A percentile compares a stretch with the other conserved stretches of the same genome.
These are phyloP conservation scores for Conomelus anceps DNA, from an alignment of 2,888 invertebrate species.

Conservation along the genomic window DNA sequence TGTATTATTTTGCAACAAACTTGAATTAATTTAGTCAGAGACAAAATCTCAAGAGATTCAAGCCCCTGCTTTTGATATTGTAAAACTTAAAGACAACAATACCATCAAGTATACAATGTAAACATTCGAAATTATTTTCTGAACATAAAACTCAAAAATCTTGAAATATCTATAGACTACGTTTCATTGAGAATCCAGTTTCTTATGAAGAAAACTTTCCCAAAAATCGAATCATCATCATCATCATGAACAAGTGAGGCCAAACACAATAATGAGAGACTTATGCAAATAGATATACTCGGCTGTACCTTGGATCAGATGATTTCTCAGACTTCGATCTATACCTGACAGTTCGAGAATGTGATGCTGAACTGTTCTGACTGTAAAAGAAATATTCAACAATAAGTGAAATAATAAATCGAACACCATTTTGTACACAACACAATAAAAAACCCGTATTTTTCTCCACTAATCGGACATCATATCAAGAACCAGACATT, in stretches of 20 bases:
- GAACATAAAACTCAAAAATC: no score
- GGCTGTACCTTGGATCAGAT: slow-evolving; percentile 12
- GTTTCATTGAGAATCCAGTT: neutral
- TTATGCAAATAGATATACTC: neutral
- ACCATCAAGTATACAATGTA: no score
- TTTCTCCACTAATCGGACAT: neutral
- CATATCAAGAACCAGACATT: no score
- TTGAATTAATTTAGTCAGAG: no score
- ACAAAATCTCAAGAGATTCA: no score
- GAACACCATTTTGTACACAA: neutral
- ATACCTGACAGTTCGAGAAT: slow-evolving; percentile 25
- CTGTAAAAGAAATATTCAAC: slow-evolving; percentile 10
- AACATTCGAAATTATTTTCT: no score
- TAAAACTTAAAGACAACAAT: no score
- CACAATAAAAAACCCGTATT: neutral
- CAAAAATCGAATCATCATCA: neutral
- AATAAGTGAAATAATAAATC: neutral
- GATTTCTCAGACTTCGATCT: slow-evolving; percentile 25
- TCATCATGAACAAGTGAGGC: no score
- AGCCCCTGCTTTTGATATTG: no score
- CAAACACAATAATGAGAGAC: neutral
- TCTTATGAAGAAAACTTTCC: neutral
- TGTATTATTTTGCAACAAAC: no score
- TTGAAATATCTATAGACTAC: no score
- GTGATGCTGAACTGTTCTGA: neutral